Conservation (phyloP, 1,140 invertebrate genomes). For the Neuroterus valhalla region DNA sequence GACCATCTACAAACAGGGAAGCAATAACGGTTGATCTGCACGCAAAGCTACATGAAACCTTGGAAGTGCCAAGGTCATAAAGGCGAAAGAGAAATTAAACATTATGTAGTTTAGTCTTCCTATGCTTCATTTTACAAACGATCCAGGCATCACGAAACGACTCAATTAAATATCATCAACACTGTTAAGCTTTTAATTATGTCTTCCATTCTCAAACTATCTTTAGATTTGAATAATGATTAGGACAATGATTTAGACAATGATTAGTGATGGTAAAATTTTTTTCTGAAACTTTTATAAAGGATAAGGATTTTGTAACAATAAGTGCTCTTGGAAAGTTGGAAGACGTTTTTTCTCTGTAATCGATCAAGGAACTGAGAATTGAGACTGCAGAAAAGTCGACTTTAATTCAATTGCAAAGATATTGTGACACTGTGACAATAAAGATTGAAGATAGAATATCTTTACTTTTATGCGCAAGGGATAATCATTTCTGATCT, state of each 20-base stretch:
- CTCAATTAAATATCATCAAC: neutral
- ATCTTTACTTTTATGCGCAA: no score
- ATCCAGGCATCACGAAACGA: neutral
- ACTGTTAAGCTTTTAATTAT: neutral
- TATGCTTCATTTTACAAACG: neutral
- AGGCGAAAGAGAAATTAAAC: neutral
- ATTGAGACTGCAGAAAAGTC: neutral
- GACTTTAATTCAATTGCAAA: neutral
- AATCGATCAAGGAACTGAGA: neutral
- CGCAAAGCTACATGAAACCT: neutral
- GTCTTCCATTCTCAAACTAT: no score
- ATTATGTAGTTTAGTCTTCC: neutral
- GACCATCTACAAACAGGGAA: neutral
- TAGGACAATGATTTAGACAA: no score
- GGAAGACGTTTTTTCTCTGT: neutral
- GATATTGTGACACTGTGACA: no score
- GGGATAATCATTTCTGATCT: no score
- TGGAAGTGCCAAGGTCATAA: constrained; percentile 6
- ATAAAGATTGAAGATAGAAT: no score
- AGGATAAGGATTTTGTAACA: no score
- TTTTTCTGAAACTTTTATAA: no score
- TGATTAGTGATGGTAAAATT: no score
- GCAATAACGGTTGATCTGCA: neutral
- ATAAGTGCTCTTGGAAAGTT: no score
- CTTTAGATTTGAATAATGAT: no score